Evolutionary conservation across 2,113 vertebrate genomes (phyloP), one percentile per base, ranked within the genome.

Genomic region (Zeus faber): DNA sequence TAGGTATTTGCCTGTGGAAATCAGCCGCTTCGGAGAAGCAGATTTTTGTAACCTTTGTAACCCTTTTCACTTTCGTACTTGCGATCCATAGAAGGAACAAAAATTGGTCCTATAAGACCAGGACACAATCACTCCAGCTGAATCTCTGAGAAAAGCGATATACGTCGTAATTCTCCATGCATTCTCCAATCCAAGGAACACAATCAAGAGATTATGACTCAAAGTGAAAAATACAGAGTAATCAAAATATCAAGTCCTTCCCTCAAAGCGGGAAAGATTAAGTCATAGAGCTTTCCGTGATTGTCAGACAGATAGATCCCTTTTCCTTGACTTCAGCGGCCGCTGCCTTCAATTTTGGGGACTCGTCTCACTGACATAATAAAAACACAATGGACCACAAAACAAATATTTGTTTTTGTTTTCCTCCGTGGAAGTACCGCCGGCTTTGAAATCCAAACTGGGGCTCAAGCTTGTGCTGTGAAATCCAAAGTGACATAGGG

Each of bases 371-470:
- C 57, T 72, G 74, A 78, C 76, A 67, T 76, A 85, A 76, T 78
- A 79, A 82, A n/a, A 83, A 76, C 65, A 78, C 80, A 79, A 85
- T 74, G 70, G 79, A 67, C 67, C 75, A 60, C 79, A 79, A 82
- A 81, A 84, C 76, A 88, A 87, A 88, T 83, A 85, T 87, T 88
- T 85, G 80, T 85, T 80, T 88, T 83, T 78, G 63, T 62, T 78
- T 71, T 78, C 65, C 71, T 76, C 55, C 21, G 26, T 74, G 44
- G 23, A 70, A 73, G 65, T 58, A 66, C 47, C 80, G 4, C 27
- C 31, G 8, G 31, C 31, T 84, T 84, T 80, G 82, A 86, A 86
- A 89, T 77, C 63, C 67, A 77, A 74, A 76, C 72, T 63, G 26
- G 62, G 45, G 62, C 70, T 86, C 76, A 81, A 62, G 46, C 66